These are phyloP conservation scores for Styela clava DNA, from an alignment of 23 tunicate species.

Conservation along the genomic window DNA sequence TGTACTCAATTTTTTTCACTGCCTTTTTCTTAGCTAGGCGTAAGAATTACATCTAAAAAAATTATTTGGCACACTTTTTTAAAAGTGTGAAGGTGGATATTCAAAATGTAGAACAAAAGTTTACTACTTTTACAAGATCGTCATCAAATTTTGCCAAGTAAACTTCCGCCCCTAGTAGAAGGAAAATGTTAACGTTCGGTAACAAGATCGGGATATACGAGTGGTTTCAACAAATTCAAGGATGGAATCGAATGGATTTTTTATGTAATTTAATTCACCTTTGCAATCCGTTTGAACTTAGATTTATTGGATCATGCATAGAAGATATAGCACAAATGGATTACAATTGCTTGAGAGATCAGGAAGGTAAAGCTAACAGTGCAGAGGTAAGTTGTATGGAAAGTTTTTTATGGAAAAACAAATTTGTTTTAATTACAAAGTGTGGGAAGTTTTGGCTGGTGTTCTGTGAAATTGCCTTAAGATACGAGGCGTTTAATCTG, in stretches of 20 bases:
- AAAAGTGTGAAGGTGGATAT: not conserved
- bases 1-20: not conserved
- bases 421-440: too few relatives aligned
- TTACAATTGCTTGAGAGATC: slow-evolving; percentile 17
- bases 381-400: slow-evolving; percentile 6
- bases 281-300: slow-evolving; percentile 44
- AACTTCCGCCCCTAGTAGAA: not conserved
- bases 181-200: not conserved
- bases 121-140: not conserved
- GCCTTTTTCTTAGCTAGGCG: not conserved
- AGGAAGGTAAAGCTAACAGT: slow-evolving; percentile 24
- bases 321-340: slow-evolving; percentile 27
- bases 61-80: not conserved
- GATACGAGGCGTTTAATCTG: not conserved
- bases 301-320: slow-evolving; percentile 31
- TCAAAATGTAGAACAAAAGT: not conserved
- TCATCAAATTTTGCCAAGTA: not conserved
- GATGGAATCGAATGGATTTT: slow-evolving; percentile 48
- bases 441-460: too few relatives aligned
- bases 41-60: not conserved
- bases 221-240: slow-evolving; percentile 34
- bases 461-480: too few relatives aligned
- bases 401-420: not conserved
- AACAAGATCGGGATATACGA: slow-evolving; percentile 23
- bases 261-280: slow-evolving; percentile 26